Conservation (phyloP, 2,113 vertebrate species). For the Ursus arctos region DNA sequence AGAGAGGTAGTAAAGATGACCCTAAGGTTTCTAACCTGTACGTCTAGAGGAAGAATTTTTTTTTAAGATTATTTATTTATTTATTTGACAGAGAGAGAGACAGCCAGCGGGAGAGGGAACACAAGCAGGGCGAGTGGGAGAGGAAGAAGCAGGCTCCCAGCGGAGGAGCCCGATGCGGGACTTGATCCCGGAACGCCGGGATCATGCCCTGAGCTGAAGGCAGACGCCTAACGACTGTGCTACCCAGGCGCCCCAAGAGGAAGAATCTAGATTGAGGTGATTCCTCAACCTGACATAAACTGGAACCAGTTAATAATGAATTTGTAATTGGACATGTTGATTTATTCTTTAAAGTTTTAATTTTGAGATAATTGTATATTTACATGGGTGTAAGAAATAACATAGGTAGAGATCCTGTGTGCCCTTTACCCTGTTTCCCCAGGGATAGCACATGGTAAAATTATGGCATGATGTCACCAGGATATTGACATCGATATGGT, state of each 20-base stretch:
- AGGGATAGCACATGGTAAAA: not conserved
- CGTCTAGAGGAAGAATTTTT: too few species aligned
- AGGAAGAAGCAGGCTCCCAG: too few species aligned
- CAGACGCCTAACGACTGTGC: too few species aligned
- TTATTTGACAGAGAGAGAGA: too few species aligned
- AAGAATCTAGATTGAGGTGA: not conserved
- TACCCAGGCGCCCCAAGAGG: not conserved
- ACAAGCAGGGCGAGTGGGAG: too few species aligned
- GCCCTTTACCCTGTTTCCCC: not conserved
- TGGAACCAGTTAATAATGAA: not conserved
- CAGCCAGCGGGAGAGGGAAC: too few species aligned
- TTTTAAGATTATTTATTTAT: too few species aligned
- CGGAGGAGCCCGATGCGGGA: too few species aligned
- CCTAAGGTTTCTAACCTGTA: too few species aligned
- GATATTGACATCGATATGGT: not conserved
- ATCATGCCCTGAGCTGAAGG: too few species aligned
- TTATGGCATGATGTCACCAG: not conserved
- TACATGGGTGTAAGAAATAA: not conserved
- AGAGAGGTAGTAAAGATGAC: not conserved
- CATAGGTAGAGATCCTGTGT: not conserved
- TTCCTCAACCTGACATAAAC: not conserved
- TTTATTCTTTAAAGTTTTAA: not conserved
- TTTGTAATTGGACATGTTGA: not conserved
- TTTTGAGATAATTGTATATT: not conserved
- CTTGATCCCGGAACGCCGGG: too few species aligned